Conservation (phyloP, 1,140 invertebrate genomes). For the Drosophila obscura region DNA sequence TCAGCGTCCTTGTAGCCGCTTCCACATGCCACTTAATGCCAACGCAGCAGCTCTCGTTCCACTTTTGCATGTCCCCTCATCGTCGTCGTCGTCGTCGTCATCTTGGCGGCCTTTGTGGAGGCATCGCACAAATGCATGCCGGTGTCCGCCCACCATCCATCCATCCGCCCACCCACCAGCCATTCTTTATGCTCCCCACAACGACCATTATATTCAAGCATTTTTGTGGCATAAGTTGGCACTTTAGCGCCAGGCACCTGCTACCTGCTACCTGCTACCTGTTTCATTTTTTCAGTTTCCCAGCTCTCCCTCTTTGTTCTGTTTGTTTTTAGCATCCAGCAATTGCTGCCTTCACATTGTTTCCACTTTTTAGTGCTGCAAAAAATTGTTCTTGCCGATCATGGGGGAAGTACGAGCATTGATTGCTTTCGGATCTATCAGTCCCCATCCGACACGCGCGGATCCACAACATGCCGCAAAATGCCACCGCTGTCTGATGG, state of each 20-base stretch:
- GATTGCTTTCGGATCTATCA: neutral
- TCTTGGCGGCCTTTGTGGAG: slow-evolving; percentile 56
- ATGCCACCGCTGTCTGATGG: slow-evolving; percentile 1
- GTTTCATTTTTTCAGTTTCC: slow-evolving; percentile 30
- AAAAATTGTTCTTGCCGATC: slow-evolving; percentile 3
- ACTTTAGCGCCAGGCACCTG: slow-evolving; percentile 78
- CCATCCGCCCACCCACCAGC: neutral
- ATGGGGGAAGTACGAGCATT: neutral
- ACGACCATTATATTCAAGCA: slow-evolving; percentile 79
- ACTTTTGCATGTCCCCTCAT: slow-evolving; percentile 64
- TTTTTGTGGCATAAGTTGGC: slow-evolving; percentile 78
- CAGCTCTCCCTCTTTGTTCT: slow-evolving; percentile 3
- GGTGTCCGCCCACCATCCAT: slow-evolving; percentile 12
- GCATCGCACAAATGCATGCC: slow-evolving; percentile 64
- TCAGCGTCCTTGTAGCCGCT: slow-evolving; percentile 76
- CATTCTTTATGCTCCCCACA: slow-evolving; percentile 52
- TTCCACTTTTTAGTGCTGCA: slow-evolving; percentile 7
- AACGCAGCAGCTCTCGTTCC: slow-evolving; percentile 70
- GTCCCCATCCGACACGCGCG: neutral
- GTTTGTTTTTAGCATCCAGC: slow-evolving; percentile 28
- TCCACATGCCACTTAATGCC: slow-evolving; percentile 82
- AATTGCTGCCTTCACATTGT: slow-evolving; percentile 14
- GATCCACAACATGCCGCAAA: neutral
- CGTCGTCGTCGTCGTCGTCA: slow-evolving; percentile 36
- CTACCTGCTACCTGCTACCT: slow-evolving; percentile 62